Conservation (phyloP, 2,888 invertebrate species). For the Tetanocera ferruginea region DNA sequence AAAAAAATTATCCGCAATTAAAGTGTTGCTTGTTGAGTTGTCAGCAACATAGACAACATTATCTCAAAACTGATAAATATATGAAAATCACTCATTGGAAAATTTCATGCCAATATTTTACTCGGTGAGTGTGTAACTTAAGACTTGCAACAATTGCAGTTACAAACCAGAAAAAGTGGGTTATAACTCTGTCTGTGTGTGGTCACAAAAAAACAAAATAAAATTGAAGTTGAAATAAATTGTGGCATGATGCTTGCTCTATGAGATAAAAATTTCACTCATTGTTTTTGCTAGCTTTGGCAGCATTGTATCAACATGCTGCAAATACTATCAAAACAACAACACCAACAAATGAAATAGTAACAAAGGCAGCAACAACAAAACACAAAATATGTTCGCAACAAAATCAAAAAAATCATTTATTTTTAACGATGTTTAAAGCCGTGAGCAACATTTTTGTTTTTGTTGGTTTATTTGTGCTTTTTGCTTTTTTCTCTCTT, state of each 20-base stretch:
- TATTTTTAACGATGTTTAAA: conserved; percentile 14
- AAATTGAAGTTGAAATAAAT: background rate
- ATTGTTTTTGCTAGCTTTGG: background rate
- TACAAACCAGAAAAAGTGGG: background rate
- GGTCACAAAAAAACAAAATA: background rate
- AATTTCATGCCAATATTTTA: background rate
- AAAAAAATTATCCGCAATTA: conserved; percentile 21
- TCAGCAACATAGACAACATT: background rate
- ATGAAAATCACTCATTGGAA: background rate
- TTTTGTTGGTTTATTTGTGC: background rate
- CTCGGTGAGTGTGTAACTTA: conserved; percentile 13
- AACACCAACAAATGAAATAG: background rate
- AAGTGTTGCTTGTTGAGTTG: conserved; percentile 4
- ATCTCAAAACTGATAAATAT: conserved; percentile 12
- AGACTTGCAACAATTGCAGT: background rate
- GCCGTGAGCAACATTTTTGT: conserved; percentile 10
- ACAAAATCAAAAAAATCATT: conserved; percentile 20
- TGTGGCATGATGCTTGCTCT: no score
- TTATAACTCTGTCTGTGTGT: background rate
- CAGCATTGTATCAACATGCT: background rate
- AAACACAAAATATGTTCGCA: conserved; percentile 24
- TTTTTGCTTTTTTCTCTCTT: background rate
- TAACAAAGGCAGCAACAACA: background rate
- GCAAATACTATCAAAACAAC: background rate
- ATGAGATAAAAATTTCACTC: background rate